A percentile compares a stretch with the other conserved stretches of the same genome.
These are phyloP conservation scores for Lamellibrachia columna DNA, from an alignment of 2,888 invertebrate species.

Conservation along the genomic window DNA sequence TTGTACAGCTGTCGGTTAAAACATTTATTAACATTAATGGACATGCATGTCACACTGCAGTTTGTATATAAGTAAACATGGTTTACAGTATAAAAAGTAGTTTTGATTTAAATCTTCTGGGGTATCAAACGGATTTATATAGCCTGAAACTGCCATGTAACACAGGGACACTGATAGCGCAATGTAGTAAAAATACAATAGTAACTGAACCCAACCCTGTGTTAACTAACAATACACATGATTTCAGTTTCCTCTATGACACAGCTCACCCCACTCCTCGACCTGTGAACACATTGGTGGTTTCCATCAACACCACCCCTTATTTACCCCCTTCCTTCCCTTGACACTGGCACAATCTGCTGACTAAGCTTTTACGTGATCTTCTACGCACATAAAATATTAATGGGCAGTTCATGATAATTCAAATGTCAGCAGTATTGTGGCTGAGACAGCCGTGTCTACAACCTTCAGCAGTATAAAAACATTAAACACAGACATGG, in stretches of 20 bases:
- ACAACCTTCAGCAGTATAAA: neutral
- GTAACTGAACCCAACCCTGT: neutral
- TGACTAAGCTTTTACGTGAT: too few species aligned
- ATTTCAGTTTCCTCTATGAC: neutral
- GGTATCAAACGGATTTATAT: neutral
- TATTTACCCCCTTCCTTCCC: neutral
- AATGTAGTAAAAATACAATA: neutral
- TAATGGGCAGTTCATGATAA: neutral
- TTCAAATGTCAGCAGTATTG: neutral
- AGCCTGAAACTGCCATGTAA: neutral
- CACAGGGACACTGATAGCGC: too few species aligned
- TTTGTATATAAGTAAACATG: neutral
- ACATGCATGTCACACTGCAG: neutral
- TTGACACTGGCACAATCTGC: too few species aligned
- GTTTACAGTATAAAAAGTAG: too few species aligned
- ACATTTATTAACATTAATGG: too few species aligned
- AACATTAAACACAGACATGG: neutral
- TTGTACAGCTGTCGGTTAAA: too few species aligned
- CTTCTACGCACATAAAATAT: neutral
- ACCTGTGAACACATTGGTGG: neutral
- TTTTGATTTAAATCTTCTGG: neutral
- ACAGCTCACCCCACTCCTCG: too few species aligned
- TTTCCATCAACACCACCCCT: neutral
- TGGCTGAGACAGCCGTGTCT: neutral
- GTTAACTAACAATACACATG: neutral